Base-by-base conservation (phyloP, 1,140 invertebrate species). In the Drosophila sulfurigaster region DNA sequence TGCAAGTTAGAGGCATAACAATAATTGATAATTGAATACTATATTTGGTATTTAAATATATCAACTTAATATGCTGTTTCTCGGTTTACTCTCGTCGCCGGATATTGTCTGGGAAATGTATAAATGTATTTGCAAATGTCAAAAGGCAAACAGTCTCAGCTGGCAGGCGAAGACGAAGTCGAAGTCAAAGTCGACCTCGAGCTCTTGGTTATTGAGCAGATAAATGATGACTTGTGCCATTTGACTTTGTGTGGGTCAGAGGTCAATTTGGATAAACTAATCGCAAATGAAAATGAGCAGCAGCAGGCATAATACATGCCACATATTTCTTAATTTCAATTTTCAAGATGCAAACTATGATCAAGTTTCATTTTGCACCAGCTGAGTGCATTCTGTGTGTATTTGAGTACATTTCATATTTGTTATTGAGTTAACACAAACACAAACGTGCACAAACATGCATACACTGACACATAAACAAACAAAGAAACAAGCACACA, bases 221-320 rank as follows among this genome's bases (percentile, higher is more conserved):
- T 11, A 43, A 54, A 54, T 28, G 15, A 67, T 15, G 28, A 35
- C 28, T 43, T 25, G 10, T 41, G 65, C 10, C 35, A 48, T 15
- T 30, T 60, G 57, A 62, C 57, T 69, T 62, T 52, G 25, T 62
- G 46, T 20, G 20, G 57, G 59, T 57, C 49, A 62, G 51, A 35
- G 45, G 20, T 49, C 15, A 59, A 51, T 69, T 20, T 52, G 25
- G n/a, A 16, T 11, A 1, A 45, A 52, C 57, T 60, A 43, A 60
- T 60, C 32, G 28, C 35, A 16, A 45, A 52, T 62, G 45, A 62
- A n/a, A n/a, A n/a, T n/a, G 20, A 20, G 8, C 66, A 69, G 54
- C 25, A 20, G 15, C 60, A 64, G 10, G 30, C 46, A n/a, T 20
- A 52, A 20, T 28, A 41, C 30, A 32, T 32, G 30, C 5, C 7